A percentile compares a stretch with the other conserved stretches of the same genome.
These are phyloP conservation scores for Parnassius mnemosyne DNA, from an alignment of 2,888 invertebrate species.

Conservation along the genomic window DNA sequence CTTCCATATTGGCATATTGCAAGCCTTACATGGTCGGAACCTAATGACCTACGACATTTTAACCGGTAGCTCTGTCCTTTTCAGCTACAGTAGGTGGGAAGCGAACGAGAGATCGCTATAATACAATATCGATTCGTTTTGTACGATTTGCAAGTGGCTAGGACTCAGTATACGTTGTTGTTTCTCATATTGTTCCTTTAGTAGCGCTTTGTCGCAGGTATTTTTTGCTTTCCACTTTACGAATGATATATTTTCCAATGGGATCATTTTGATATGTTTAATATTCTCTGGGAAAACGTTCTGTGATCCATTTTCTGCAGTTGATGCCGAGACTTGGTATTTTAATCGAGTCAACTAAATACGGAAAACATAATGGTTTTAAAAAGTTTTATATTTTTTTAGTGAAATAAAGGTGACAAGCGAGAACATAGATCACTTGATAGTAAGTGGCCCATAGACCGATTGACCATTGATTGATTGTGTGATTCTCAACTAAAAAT, in stretches of 20 bases:
- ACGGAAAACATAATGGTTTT: too few species aligned
- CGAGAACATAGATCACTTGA: too few species aligned
- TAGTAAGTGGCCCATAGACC: too few species aligned
- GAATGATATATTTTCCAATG: conserved; percentile 27
- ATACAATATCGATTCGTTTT: conserved; percentile 75
- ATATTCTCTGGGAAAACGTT: conserved; percentile 9
- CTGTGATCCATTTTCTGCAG: not conserved
- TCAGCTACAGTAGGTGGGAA: conserved; percentile 47
- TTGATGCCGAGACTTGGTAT: not conserved
- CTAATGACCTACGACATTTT: conserved; percentile 81
- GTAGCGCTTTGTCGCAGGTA: conserved; percentile 41
- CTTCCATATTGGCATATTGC: conserved; percentile 80
- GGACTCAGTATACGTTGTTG: conserved; percentile 58
- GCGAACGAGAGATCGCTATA: conserved; percentile 61
- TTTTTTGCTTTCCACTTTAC: conserved; percentile 35
- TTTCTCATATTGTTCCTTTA: conserved; percentile 69
- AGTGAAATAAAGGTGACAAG: too few species aligned
- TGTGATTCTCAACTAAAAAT: too few species aligned
- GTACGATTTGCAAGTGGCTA: conserved; percentile 72
- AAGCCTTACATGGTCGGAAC: conserved; percentile 72
- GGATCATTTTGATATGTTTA: conserved; percentile 17
- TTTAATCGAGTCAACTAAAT: too few species aligned
- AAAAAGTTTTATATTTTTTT: too few species aligned
- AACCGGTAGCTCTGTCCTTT: conserved; percentile 61
- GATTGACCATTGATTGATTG: too few species aligned